Percentiles rank a stretch among this genome's conserved stretches.
Evolutionary conservation across 2,888 invertebrate genomes (phyloP).

Genomic region (Phortica okadai): DNA sequence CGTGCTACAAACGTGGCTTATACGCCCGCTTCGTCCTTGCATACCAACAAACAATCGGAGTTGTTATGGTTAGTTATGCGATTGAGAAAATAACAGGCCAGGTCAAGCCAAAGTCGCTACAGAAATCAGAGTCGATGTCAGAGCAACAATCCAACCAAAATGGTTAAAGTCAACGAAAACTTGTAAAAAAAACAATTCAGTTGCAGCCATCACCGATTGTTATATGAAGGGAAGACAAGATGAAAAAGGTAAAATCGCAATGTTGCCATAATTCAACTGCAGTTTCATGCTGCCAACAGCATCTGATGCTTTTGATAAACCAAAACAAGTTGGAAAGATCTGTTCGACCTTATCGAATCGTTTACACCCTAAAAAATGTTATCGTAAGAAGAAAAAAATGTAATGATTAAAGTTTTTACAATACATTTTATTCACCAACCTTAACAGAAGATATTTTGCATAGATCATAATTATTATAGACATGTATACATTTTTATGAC

Average conservation of each 20-base stretch:
- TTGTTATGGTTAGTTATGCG: not conserved
- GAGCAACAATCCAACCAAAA: not conserved
- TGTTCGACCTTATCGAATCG: no score
- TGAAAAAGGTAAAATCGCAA: not conserved
- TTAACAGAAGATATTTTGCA: no score
- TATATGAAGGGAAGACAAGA: no score
- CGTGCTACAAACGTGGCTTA: not conserved
- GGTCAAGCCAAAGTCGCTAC: not conserved
- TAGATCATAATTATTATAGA: no score
- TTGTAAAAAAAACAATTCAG: not conserved
- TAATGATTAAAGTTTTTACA: no score
- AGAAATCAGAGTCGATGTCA: not conserved
- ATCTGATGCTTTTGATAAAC: slow-evolving; percentile 8
- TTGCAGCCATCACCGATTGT: no score
- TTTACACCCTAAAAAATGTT: no score
- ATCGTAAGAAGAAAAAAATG: no score
- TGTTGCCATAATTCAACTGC: not conserved
- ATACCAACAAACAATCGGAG: not conserved
- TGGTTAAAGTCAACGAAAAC: not conserved
- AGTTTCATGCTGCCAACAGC: slow-evolving; percentile 2
- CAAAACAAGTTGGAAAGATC: not conserved
- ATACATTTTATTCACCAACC: no score
- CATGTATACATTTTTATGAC: no score
- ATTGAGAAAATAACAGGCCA: not conserved
- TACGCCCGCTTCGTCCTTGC: not conserved